phyloP scores from a whole-genome alignment of 2,113 vertebrate genomes.

The Malaclemys terrapin region DNA sequence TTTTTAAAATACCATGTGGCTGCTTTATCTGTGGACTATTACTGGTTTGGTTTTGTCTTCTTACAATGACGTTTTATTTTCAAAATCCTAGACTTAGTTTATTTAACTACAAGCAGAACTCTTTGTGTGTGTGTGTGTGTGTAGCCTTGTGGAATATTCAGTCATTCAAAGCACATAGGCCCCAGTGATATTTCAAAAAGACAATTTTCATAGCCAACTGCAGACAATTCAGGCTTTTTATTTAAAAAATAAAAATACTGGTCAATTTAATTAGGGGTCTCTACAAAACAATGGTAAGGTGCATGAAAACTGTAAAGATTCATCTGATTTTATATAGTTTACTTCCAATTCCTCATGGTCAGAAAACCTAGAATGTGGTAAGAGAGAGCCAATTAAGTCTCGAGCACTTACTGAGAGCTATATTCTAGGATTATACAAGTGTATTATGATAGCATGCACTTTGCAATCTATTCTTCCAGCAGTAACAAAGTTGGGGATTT shows the following conservation, averaged over 20 bases:
- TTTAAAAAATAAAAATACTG: constrained; percentile 25
- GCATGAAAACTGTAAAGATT: background rate
- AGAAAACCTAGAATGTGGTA: background rate
- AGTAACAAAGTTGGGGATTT: constrained; percentile 64
- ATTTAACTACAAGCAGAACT: background rate
- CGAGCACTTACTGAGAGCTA: background rate
- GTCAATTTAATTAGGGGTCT: constrained; percentile 23
- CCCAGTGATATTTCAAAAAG: background rate
- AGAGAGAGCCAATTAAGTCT: constrained; percentile 40
- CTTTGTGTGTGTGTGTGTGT: too few species aligned
- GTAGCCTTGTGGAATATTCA: background rate
- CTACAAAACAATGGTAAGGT: background rate
- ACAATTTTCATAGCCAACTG: background rate
- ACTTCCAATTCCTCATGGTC: constrained; percentile 21
- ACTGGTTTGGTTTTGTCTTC: background rate
- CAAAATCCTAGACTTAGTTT: background rate
- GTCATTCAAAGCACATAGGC: background rate
- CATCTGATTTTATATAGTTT: background rate
- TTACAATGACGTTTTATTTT: background rate
- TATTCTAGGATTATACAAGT: background rate
- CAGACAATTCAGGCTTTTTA: background rate
- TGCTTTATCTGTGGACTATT: background rate
- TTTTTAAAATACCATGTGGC: background rate
- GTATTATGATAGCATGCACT: constrained; percentile 58
- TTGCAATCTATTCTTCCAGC: constrained; percentile 54